phyloP scores from a whole-genome alignment of 2,888 invertebrate species.

The Nomada ferruginata region DNA sequence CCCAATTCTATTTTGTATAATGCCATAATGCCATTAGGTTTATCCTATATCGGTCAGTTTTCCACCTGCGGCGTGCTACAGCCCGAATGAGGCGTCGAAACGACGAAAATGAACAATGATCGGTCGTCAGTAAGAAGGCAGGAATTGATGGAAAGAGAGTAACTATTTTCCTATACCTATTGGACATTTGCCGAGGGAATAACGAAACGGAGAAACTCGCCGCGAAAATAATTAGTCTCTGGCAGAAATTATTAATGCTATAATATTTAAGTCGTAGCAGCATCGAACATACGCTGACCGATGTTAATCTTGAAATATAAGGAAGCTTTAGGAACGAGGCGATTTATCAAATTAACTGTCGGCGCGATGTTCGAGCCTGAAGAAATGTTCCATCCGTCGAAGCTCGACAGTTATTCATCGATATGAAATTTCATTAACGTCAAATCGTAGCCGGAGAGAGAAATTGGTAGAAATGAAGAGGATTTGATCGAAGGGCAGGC shows the following conservation, averaged over 20 bases:
- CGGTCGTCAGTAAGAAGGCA: not conserved
- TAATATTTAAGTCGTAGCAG: not conserved
- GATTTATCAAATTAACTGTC: not conserved
- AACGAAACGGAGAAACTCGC: not conserved
- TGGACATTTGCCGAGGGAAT: not conserved
- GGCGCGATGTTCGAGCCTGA: not conserved
- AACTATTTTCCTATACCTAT: no score
- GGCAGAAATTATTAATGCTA: not conserved
- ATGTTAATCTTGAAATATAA: not conserved
- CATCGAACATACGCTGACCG: not conserved
- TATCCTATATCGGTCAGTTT: slow-evolving; percentile 26
- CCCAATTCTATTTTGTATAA: slow-evolving; percentile 81
- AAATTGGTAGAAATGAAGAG: slow-evolving; percentile 28
- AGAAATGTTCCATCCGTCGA: not conserved
- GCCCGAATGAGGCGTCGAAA: not conserved
- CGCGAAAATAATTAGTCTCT: not conserved
- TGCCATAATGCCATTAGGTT: slow-evolving; percentile 78
- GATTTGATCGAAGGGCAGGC: slow-evolving; percentile 20
- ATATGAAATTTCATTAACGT: not conserved
- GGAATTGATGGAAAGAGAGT: not conserved
- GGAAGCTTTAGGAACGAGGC: not conserved
- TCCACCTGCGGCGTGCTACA: slow-evolving; percentile 39
- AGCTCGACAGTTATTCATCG: not conserved
- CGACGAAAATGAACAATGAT: slow-evolving; percentile 6
- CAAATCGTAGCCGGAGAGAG: not conserved